These are phyloP conservation scores for Anarrhichthys ocellatus DNA, from an alignment of 2,113 vertebrate species.

Conservation along the genomic window DNA sequence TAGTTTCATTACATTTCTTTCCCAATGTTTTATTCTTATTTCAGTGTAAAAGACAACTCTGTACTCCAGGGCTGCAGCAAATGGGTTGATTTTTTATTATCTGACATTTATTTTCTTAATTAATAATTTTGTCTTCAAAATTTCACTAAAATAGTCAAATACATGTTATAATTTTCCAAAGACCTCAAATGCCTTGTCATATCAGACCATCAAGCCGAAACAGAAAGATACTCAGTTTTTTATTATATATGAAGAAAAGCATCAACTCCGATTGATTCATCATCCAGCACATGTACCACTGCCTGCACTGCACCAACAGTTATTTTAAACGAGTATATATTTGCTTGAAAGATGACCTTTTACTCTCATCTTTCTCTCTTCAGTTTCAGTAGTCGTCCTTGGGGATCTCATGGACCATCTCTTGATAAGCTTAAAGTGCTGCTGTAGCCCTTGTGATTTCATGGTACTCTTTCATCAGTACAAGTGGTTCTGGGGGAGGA, in stretches of 20 bases:
- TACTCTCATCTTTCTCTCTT: conserved; percentile 1
- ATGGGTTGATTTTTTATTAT: too few species aligned
- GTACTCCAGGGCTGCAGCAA: too few species aligned
- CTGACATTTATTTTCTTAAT: not conserved
- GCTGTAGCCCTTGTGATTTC: conserved; percentile 51
- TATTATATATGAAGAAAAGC: too few species aligned
- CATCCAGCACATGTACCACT: too few species aligned
- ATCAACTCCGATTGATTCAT: not conserved
- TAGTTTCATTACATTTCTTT: too few species aligned
- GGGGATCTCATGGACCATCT: conserved; percentile 76
- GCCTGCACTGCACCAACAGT: too few species aligned
- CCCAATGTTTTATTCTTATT: not conserved
- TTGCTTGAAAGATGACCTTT: not conserved
- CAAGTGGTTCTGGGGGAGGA: not conserved
- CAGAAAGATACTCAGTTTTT: not conserved
- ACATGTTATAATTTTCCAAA: not conserved
- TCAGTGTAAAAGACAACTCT: not conserved
- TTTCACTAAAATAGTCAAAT: not conserved
- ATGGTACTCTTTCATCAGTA: not conserved
- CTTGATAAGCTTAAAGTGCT: conserved; percentile 62
- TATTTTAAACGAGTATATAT: not conserved
- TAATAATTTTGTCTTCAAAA: not conserved
- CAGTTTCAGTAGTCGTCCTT: not conserved
- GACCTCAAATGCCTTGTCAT: not conserved
- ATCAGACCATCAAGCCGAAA: not conserved